Evolutionary conservation across 2,797 vertebrate species (phyloP), one percentile per base, ranked within the genome.

Genomic region (Remorina albescens): DNA sequence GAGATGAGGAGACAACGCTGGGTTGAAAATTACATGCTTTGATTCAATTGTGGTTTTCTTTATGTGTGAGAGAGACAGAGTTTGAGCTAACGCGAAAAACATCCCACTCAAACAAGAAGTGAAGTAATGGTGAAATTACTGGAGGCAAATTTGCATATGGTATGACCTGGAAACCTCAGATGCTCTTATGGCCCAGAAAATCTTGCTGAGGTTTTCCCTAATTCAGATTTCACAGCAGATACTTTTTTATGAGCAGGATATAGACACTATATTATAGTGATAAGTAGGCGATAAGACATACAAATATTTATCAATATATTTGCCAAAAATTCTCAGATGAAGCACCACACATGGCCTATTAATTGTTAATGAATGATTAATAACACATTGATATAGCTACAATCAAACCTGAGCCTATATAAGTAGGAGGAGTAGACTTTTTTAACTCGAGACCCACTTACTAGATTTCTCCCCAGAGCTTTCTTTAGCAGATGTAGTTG

Each of bases 11-110:
- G 79, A 87, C 21, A 42, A 81, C 73, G 71, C 74, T 32, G 61
- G 9, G 32, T 67, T 7, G 49, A 75, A 92, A 90, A 93, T 91
- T 86, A 91, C 69, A 89, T 88, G 85, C 86, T 88, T 87, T 80
- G 69, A 84, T 87, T 81, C 87, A 76, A 74, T 79, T 86, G 87
- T 84, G 89, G 91, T 82, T 84, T 82, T 30, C 30, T 30, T 50
- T 77, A 63, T 68, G 66, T 62, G 50, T 37, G 50, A 54, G 42
- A 76, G 46, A 72, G 61, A 76, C 78, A 61, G 25, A 71, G 67
- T 74, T 66, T 53, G 56, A 62, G 56, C 50, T 37, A 47, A 67
- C 30, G 49, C 85, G 74, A 87, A 79, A 76, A 74, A 36, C 62
- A 50, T 19, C 69, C 73, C 18, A 55, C 72, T 61, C 59, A 75